Base-by-base conservation (phyloP, 1,140 invertebrate species). In the Lepidurus couesii region DNA sequence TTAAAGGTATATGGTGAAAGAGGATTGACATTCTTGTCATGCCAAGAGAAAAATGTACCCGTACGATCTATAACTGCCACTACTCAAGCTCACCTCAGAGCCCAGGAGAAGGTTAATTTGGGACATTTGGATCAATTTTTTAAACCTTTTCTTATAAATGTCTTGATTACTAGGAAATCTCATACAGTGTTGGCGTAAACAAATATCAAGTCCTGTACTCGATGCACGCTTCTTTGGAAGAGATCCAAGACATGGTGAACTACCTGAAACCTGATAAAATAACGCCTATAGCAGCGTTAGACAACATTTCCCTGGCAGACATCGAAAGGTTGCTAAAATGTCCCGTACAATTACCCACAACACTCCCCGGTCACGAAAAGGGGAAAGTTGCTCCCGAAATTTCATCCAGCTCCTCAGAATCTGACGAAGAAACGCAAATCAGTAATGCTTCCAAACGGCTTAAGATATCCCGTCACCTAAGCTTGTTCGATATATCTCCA, bases 151-250 rank as follows among this genome's bases (percentile, higher is more conserved):
- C 8, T 13, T 1, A 16, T 7, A 1, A 21, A 65, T 65, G 0
- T 21, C 4, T 21, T n/a, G 16, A 11, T 65, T 65, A 7, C 0
- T 65, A 65, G 53, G 53, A 65, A 65, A 65, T 65, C 8, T 65
- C 53, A 7, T 65, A 65, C 53, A 13, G 13, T 7, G 21, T 21
- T 21, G 53, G 53, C 53, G 53, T 65, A 1, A 65, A 65, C 53
- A 13, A 21, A 7, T 65, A 65, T 21, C 53, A 65, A 65, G 53
- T 65, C 16, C 21, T 65, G 16, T 65, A 65, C 53, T 65, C 53
- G 53, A 65, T 65, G 53, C 53, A 65, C 13, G 53, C 53, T 7
- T 65, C 53, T 65, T 65, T 65, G 53, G 53, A 65, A 65, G 53
- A 65, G 8, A 65, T 65, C 13, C 53, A 65, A 65, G 53, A 65